Percentiles rank a stretch among this genome's conserved stretches.
phyloP scores from a whole-genome alignment of 1,140 invertebrate genomes.

The Drosophila oshimai region DNA sequence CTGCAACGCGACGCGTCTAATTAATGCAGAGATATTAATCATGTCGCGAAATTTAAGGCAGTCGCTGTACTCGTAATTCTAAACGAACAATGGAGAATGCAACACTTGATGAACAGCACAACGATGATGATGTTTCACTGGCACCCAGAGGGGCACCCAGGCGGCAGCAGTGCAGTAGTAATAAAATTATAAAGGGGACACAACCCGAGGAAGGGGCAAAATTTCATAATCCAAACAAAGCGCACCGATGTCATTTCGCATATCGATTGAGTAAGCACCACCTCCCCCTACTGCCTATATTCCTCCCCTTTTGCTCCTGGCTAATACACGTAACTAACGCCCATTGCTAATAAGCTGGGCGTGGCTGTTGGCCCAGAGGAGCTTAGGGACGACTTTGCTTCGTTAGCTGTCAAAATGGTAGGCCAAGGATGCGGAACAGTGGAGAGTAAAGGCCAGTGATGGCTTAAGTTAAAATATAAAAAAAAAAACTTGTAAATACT shows the following conservation, averaged over 20 bases:
- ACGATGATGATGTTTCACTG: slow-evolving; percentile 5
- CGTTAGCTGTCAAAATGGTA: slow-evolving; percentile 46
- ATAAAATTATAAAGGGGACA: background rate
- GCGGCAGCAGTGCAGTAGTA: background rate
- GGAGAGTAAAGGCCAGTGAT: too few relatives aligned
- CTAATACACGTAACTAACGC: slow-evolving; percentile 25
- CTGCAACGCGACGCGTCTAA: slow-evolving; percentile 35
- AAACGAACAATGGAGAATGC: slow-evolving; percentile 39
- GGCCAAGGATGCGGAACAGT: slow-evolving; percentile 6
- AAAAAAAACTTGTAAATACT: background rate
- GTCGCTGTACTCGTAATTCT: slow-evolving; percentile 39
- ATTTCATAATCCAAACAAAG: slow-evolving; percentile 23
- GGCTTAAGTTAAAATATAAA: background rate
- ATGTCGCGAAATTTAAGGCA: slow-evolving; percentile 43
- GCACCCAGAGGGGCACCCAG: background rate
- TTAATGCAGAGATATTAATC: slow-evolving; percentile 70
- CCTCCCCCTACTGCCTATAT: background rate
- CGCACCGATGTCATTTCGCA: background rate
- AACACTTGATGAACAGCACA: slow-evolving; percentile 6
- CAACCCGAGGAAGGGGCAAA: background rate
- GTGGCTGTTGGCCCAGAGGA: slow-evolving; percentile 28
- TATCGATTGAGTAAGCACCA: slow-evolving; percentile 41
- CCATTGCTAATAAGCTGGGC: slow-evolving; percentile 50
- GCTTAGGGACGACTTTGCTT: slow-evolving; percentile 23
- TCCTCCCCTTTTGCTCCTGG: background rate